phyloP scores from a whole-genome alignment of 53 echinoderm and acorn worm species.

The Echinarachnius parma region DNA sequence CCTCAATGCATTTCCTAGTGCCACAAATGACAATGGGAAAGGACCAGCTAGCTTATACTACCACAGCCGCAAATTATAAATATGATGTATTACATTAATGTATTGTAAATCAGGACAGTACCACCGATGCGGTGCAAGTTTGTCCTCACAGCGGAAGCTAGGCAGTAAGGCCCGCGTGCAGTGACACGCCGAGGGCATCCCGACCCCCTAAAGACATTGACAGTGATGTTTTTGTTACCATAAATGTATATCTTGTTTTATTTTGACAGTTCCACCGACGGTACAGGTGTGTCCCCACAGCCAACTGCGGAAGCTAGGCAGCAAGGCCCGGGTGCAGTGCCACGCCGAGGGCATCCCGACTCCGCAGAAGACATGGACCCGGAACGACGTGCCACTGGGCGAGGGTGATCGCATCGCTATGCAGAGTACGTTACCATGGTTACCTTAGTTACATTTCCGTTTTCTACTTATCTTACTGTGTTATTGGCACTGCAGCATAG shows the following conservation, averaged over 20 bases:
- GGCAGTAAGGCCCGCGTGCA: slow-evolving; percentile 59
- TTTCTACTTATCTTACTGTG: too few species aligned
- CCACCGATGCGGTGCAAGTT: too few species aligned
- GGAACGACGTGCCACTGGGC: slow-evolving; percentile 54
- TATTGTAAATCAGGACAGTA: too few species aligned
- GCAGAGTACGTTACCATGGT: slow-evolving; percentile 36
- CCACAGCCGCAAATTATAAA: too few species aligned
- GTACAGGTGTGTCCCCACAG: slow-evolving; percentile 76
- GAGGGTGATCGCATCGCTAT: slow-evolving; percentile 47
- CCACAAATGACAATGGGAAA: too few species aligned
- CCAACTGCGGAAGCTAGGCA: slow-evolving; percentile 62
- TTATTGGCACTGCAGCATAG: too few species aligned
- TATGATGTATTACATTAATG: too few species aligned
- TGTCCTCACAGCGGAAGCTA: too few species aligned
- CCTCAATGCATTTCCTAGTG: too few species aligned
- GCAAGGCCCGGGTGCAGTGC: slow-evolving; percentile 77
- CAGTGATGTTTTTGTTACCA: neutral
- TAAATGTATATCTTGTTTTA: neutral
- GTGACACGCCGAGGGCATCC: slow-evolving; percentile 77
- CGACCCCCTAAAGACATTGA: slow-evolving; percentile 5
- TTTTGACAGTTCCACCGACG: slow-evolving; percentile 65
- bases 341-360: slow-evolving; percentile 84
- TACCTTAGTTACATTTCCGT: too few species aligned
- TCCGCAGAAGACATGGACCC: slow-evolving; percentile 77
- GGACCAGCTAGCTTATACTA: too few species aligned